These are phyloP conservation scores for Drosophila paranaensis DNA, from an alignment of 2,888 invertebrate genomes.

Conservation along the genomic window DNA sequence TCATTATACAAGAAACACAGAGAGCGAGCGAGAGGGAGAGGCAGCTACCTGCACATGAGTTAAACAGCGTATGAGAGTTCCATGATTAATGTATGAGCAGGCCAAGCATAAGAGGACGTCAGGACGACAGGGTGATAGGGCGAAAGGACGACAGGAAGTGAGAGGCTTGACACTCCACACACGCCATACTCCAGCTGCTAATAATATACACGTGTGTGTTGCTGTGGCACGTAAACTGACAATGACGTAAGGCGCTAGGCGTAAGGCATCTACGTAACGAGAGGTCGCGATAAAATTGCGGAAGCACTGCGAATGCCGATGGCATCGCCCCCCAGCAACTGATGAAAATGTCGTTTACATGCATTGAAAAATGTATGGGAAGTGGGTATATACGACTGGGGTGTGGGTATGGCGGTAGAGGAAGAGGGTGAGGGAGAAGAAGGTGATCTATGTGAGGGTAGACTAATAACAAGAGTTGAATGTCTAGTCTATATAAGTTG, in stretches of 20 bases:
- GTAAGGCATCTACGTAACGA: conserved; percentile 31
- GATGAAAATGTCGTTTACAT: conserved; percentile 42
- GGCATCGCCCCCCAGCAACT: conserved; percentile 48
- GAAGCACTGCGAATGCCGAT: conserved; percentile 75
- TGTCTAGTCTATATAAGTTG: no score
- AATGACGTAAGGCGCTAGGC: conserved; percentile 47
- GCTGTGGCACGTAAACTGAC: conserved; percentile 51
- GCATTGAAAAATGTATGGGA: no score
- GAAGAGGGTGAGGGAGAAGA: no score
- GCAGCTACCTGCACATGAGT: conserved; percentile 36
- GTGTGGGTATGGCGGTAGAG: neutral
- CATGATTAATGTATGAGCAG: conserved; percentile 68
- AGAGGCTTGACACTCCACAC: conserved; percentile 10
- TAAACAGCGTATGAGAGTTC: conserved; percentile 41
- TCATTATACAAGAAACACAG: conserved; percentile 41
- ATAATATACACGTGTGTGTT: conserved; percentile 12
- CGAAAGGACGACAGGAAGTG: neutral
- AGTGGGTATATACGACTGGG: neutral
- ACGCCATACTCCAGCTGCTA: conserved; percentile 4
- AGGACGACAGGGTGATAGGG: conserved; percentile 2
- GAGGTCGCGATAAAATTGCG: conserved; percentile 74
- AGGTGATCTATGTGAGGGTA: no score
- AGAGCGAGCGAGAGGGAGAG: neutral
- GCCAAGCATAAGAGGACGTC: neutral
- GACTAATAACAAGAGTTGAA: no score